phyloP scores from a whole-genome alignment of 2,888 invertebrate species.

The Blera fallax region DNA sequence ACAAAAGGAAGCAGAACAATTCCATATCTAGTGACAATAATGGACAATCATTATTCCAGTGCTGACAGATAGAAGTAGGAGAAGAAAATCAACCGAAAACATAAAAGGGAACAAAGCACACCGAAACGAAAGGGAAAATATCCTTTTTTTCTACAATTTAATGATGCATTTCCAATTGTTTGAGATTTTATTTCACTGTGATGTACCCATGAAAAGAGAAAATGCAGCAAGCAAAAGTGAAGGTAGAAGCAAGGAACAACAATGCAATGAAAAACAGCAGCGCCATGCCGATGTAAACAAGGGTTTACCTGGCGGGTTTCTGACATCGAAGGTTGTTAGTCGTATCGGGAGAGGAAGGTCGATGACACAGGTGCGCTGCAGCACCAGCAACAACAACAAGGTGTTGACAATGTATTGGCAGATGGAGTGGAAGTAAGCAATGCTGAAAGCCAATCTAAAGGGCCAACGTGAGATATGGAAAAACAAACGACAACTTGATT shows the following conservation, averaged over 20 bases:
- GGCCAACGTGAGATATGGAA: slow-evolving; percentile 1
- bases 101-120: slow-evolving; percentile 1
- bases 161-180: slow-evolving; percentile 50
- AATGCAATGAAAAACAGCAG: background rate
- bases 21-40: slow-evolving; percentile 34
- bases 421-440: slow-evolving; percentile 18
- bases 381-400: background rate
- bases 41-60: slow-evolving; percentile 27
- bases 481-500: slow-evolving; percentile 10
- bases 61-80: background rate
- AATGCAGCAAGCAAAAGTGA: too few species aligned
- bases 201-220: background rate
- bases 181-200: slow-evolving; percentile 15
- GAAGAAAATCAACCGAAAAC: background rate
- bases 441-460: background rate
- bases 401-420: slow-evolving; percentile 23
- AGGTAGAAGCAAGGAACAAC: background rate
- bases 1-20: slow-evolving; percentile 23
- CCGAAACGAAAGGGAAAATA: background rate
- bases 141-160: slow-evolving; percentile 20
- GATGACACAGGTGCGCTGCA: slow-evolving; percentile 27
- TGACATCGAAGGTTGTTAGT: slow-evolving; percentile 1
- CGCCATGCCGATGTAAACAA: background rate
- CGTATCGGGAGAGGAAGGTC: background rate
- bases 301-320: background rate